Evolutionary conservation across 2,888 invertebrate genomes (phyloP).

Genomic region (Fragum sueziense): DNA sequence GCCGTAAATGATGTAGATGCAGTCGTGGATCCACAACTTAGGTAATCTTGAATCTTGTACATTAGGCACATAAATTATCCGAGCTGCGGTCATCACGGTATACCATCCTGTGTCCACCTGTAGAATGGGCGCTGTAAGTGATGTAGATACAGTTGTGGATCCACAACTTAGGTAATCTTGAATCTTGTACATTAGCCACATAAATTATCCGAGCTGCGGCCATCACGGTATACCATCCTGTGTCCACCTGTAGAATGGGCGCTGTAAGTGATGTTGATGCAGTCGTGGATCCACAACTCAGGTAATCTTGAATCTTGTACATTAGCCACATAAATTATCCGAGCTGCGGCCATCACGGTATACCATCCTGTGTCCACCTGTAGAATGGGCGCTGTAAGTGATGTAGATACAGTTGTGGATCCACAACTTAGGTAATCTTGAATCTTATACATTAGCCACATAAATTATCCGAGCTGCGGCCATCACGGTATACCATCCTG

Average conservation of each 20-base stretch:
- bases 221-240: neutral
- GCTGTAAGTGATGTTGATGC: neutral
- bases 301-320: neutral
- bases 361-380: constrained; percentile 11
- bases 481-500: neutral
- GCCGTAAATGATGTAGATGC: neutral
- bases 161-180: neutral
- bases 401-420: neutral
- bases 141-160: neutral
- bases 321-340: too few relatives aligned
- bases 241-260: constrained; percentile 8
- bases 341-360: neutral
- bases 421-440: neutral
- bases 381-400: neutral
- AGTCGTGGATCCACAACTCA: neutral
- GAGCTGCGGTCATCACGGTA: neutral
- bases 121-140: neutral
- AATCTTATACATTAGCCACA: too few relatives aligned
- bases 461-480: too few relatives aligned
- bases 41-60: neutral
- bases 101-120: constrained; percentile 11
- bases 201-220: too few relatives aligned
- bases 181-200: too few relatives aligned
- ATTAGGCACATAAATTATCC: too few relatives aligned
- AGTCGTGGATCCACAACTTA: neutral